These are phyloP conservation scores for Psammodynastes pulverulentus DNA, from an alignment of 2,113 vertebrate genomes.

Conservation along the genomic window DNA sequence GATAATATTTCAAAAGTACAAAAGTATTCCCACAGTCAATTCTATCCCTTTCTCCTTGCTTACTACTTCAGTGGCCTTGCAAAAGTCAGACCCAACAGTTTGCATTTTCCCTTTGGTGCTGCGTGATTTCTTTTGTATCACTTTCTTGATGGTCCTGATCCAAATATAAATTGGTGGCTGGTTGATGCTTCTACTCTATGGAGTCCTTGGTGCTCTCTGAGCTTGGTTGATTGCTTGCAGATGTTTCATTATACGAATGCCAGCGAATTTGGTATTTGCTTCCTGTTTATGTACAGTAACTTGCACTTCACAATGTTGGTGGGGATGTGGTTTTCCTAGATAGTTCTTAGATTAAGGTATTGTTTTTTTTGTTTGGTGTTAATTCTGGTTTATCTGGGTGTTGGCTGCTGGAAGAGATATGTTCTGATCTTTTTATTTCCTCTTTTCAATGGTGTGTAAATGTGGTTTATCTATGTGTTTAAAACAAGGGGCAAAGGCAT, in stretches of 20 bases:
- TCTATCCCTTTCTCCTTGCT: background rate
- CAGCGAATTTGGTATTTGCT: background rate
- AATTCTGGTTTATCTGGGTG: background rate
- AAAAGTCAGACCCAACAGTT: background rate
- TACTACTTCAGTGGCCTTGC: background rate
- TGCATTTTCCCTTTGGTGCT: background rate
- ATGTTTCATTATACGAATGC: background rate
- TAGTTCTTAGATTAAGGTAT: background rate
- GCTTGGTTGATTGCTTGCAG: background rate
- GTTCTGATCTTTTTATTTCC: background rate
- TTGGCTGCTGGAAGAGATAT: background rate
- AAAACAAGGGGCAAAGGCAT: background rate
- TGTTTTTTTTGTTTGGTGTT: background rate
- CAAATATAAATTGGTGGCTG: background rate
- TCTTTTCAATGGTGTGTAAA: background rate
- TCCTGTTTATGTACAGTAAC: background rate
- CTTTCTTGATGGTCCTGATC: background rate
- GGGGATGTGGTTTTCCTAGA: background rate
- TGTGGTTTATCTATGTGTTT: background rate
- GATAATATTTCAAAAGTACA: background rate
- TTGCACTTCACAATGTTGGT: background rate
- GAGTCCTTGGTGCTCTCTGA: background rate
- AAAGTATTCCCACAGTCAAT: background rate
- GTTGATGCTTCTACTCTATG: background rate
- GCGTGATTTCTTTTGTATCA: background rate